phyloP scores from a whole-genome alignment of 2,113 vertebrate species.

The Tangachromis dhanisi region DNA sequence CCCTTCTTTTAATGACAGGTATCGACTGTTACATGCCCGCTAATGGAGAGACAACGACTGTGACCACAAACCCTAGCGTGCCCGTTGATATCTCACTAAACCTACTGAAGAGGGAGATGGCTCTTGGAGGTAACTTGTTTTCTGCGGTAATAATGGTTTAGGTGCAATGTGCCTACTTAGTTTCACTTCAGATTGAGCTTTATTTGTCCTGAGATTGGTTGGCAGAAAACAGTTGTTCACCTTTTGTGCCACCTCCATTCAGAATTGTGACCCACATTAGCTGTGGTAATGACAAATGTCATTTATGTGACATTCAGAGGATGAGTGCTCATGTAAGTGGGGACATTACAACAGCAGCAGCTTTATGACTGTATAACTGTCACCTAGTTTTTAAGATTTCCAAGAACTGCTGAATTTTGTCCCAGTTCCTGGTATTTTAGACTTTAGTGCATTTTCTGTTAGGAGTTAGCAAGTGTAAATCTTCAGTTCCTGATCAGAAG shows the following conservation, averaged over 20 bases:
- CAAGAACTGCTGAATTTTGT: neutral
- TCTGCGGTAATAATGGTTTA: neutral
- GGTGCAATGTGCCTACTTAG: neutral
- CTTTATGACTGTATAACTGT: neutral
- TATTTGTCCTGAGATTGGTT: neutral
- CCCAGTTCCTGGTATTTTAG: neutral
- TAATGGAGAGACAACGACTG: constrained; percentile 83
- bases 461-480: neutral
- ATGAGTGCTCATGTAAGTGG: neutral
- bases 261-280: neutral
- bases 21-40: constrained; percentile 92
- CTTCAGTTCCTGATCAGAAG: neutral
- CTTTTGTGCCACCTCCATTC: neutral
- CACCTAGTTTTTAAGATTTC: neutral
- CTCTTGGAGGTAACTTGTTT: constrained; percentile 70
- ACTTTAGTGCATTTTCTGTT: neutral
- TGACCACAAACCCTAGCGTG: constrained; percentile 89
- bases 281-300: neutral
- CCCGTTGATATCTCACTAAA: constrained; percentile 91
- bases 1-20: constrained; percentile 58
- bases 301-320: neutral
- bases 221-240: neutral
- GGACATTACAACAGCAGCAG: neutral
- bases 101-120: constrained; percentile 87
- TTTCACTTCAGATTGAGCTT: neutral